Evolutionary conservation across 2,797 vertebrate genomes (phyloP).

Genomic region (Squalus acanthias): DNA sequence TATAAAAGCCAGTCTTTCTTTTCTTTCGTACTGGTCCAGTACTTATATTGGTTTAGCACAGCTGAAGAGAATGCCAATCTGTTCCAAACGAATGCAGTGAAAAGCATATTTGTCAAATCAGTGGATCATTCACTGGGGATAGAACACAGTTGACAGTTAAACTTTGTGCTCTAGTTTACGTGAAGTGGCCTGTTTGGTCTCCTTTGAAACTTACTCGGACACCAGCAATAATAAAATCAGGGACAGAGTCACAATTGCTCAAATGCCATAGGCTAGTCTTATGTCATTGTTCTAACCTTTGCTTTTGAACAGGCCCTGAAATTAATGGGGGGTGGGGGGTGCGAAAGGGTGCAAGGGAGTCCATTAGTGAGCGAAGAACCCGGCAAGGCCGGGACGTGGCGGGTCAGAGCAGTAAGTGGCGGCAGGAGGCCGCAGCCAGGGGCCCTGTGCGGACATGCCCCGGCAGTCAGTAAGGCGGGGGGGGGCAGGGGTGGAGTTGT

Average conservation of each 20-base stretch:
- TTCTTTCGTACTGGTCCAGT: neutral
- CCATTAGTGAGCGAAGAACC: too few species aligned
- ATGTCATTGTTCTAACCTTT: neutral
- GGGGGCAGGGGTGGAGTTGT: too few species aligned
- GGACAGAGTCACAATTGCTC: neutral
- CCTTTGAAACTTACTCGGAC: neutral
- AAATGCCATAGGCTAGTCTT: neutral
- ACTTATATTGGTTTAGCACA: neutral
- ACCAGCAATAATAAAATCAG: neutral
- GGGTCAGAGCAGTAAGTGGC: too few species aligned
- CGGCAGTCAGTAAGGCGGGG: too few species aligned
- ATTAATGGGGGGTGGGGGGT: too few species aligned
- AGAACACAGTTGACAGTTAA: neutral
- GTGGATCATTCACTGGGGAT: neutral
- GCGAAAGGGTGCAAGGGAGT: too few species aligned
- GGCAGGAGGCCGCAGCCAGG: too few species aligned
- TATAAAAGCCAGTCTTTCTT: too few species aligned
- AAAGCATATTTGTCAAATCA: neutral
- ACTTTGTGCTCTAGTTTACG: neutral
- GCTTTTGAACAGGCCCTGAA: too few species aligned
- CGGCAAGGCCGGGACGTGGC: too few species aligned
- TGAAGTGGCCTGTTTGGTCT: neutral
- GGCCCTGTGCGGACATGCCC: too few species aligned
- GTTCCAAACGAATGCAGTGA: neutral
- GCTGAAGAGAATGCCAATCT: neutral